A percentile compares a stretch with the other conserved stretches of the same genome.
Evolutionary conservation across 1,140 invertebrate species (phyloP).

Genomic region (Oncopodura yosiiana): DNA sequence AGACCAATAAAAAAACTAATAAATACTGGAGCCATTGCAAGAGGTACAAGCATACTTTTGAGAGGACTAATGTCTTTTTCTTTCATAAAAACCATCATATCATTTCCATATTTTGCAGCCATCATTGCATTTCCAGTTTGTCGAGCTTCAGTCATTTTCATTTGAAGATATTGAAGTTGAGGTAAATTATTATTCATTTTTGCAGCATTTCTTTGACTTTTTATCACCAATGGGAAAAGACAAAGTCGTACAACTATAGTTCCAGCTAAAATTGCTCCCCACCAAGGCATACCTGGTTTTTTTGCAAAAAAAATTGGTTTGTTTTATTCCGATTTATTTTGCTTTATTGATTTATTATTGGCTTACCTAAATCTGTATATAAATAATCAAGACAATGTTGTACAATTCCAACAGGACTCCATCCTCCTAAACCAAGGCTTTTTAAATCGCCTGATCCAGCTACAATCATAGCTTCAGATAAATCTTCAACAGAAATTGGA

Average conservation of each 20-base stretch:
- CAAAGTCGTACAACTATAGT: constrained; percentile 60
- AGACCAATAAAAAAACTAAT: constrained; percentile 81
- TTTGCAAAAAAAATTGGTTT: too few species aligned
- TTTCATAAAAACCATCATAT: constrained; percentile 70
- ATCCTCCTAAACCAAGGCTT: constrained; percentile 68
- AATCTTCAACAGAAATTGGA: constrained; percentile 29
- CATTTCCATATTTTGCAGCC: constrained; percentile 56
- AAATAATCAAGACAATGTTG: constrained; percentile 70
- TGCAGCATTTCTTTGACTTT: constrained; percentile 63
- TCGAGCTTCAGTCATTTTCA: constrained; percentile 71
- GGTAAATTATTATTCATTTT: constrained; percentile 72
- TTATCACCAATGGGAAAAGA: constrained; percentile 74
- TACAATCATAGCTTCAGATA: constrained; percentile 34
- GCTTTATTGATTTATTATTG: too few species aligned
- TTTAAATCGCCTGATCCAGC: constrained; percentile 63
- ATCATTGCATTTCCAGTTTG: constrained; percentile 67
- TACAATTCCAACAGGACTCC: constrained; percentile 63
- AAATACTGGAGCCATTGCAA: constrained; percentile 77
- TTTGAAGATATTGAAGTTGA: constrained; percentile 63
- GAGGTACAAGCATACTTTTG: constrained; percentile 66
- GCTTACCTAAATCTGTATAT: constrained; percentile 58
- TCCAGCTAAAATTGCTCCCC: constrained; percentile 65
- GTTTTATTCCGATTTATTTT: too few species aligned
- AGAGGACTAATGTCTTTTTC: constrained; percentile 68
- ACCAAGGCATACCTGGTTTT: constrained; percentile 95